Evolutionary conservation across 2,888 invertebrate genomes (phyloP), one percentile per base, ranked within the genome.

Genomic region (Smittia sp.): DNA sequence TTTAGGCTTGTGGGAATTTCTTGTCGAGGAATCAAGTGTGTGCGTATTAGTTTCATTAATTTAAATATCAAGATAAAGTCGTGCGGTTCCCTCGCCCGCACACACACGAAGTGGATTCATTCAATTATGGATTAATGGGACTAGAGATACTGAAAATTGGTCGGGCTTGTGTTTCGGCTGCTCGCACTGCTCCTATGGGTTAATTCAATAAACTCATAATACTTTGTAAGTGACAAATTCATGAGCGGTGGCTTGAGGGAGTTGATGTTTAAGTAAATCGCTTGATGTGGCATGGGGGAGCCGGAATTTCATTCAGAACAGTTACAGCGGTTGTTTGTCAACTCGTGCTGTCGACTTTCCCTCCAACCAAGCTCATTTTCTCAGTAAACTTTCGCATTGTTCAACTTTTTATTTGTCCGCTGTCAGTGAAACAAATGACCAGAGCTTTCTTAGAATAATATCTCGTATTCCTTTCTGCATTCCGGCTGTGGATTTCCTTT

Each of bases 91-190:
- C 46, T 58, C 58, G 22, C 22, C n/a, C 58, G 22, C 58, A 32
- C 32, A 32, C 32, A 32, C 32, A 6, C 32, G 32, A 58, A 58
- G 22, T 20, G 22, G 15, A 18, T 58, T 58, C 58, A 58, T 58
- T 58, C 58, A 58, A 58, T 58, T 58, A 58, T 58, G 58, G 58
- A 58, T 58, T 58, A 58, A 58, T 58, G 58, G 18, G 58, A 18
- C 58, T 7, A 15, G 4, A 32, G 3, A 32, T 32, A 6, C 32
- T 6, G n/a, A 46, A 46, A 58, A 58, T 58, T 58, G 58, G 58
- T 20, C 11, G 18, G 46, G 46, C 46, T 46, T 46, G 32, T 32
- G 32, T 32, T 32, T 32, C 46, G 46, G n/a, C 7, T 9, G 39
- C 39, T 11, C 15, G 15, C 4, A n/a, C 20, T 58, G 18, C 58